phyloP scores from a whole-genome alignment of 1,140 invertebrate genomes.

The Dinothrombium tinctorium region DNA sequence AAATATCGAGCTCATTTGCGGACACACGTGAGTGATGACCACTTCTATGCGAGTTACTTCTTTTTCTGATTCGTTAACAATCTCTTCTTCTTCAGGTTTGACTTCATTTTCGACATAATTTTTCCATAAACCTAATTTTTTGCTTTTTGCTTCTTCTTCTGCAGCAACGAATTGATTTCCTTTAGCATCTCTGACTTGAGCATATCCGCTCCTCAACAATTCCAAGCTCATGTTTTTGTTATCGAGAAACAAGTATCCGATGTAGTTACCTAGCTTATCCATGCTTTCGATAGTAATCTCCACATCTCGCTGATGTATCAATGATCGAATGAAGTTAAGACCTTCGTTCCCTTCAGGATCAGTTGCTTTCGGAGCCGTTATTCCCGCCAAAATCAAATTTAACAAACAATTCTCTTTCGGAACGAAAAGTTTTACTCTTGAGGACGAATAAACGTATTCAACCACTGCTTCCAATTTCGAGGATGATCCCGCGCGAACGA shows the following conservation, averaged over 20 bases:
- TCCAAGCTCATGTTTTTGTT: conserved; percentile 54
- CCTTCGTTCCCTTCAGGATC: conserved; percentile 87
- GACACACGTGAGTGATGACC: conserved; percentile 61
- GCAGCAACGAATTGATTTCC: conserved; percentile 47
- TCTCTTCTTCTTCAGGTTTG: conserved; percentile 32
- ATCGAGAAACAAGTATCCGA: conserved; percentile 82
- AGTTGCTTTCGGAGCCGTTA: conserved; percentile 33
- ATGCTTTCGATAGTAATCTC: conserved; percentile 78
- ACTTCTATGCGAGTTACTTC: conserved; percentile 51
- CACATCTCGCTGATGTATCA: conserved; percentile 69
- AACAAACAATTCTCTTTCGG: conserved; percentile 77
- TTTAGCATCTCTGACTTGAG: conserved; percentile 54
- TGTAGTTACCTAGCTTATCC: conserved; percentile 89
- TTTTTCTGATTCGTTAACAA: conserved; percentile 25
- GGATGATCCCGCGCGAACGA: conserved; percentile 41
- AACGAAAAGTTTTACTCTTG: conserved; percentile 67
- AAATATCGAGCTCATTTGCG: conserved; percentile 42
- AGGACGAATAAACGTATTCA: conserved; percentile 75
- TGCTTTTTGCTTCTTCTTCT: conserved; percentile 64
- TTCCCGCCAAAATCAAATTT: conserved; percentile 9
- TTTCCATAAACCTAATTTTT: conserved; percentile 26
- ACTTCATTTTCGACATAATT: conserved; percentile 33
- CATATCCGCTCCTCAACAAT: conserved; percentile 70
- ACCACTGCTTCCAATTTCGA: conserved; percentile 62
- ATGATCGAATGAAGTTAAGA: conserved; percentile 60